Base-by-base conservation (phyloP, 2,797 vertebrate genomes). In the Setipinna tenuifilis region DNA sequence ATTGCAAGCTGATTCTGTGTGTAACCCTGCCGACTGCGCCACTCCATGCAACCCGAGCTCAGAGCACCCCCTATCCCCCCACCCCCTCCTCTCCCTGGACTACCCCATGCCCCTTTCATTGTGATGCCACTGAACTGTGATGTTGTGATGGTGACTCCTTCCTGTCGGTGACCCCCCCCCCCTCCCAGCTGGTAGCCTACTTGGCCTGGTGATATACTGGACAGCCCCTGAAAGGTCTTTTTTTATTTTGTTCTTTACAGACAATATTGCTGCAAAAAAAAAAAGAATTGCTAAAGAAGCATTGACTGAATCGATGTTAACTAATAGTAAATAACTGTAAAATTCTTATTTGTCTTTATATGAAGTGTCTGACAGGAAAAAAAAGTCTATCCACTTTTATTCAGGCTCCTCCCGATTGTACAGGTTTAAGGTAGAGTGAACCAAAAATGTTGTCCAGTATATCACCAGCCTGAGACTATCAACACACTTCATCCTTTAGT, bases 161-260 rank as follows among this genome's bases (percentile, higher is more conserved):
- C 81, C 85, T 88, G 90, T 89, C 81, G 88, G 85, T 88, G 87
- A 85, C 57, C 81, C 83, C 85, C 83, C 85, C 87, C 85, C 85
- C 83, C 78, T 31, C 50, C 25, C 84, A 89, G 82, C 25, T 23
- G 78, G 65, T 7, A 21, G 16, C 57, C 65, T 82, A 25, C 35
- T 41, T 41, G 28, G 62, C 10, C 68, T 35, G 35, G 3, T 75
- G 28, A 75, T 35, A 35, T 75, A 35, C 31, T 78, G 81, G 16
- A 31, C 25, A 87, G 65, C n/a, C 21, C 62, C 48, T 50, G 65
- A 31, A 75, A 84, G 19, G 41, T 23, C 10, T 87, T 80, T 83
- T 54, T 3, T 54, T 10, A 48, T 48, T 48, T 48, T 48, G 46
- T 54, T 10, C 50, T 54, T 14, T 54, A 54, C 50, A 54, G 14